Evolutionary conservation across 2,888 invertebrate genomes (phyloP).

Genomic region (Caenorhabditis zanzibari): DNA sequence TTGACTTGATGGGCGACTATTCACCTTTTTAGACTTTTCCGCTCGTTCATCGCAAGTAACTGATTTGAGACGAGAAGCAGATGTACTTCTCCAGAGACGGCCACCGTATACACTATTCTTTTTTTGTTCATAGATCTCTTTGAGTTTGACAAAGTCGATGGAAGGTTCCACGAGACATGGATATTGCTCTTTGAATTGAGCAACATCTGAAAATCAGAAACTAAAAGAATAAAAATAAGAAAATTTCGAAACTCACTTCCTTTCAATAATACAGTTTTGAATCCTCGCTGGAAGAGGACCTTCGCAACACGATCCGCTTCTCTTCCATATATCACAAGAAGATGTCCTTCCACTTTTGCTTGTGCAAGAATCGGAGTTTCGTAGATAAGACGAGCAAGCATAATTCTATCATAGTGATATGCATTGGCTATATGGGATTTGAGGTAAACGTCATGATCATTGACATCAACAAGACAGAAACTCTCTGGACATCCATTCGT

Average conservation of each 20-base stretch:
- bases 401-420: conserved; percentile 66
- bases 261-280: conserved; percentile 66
- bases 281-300: conserved; percentile 70
- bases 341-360: conserved; percentile 47
- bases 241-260: conserved; percentile 64
- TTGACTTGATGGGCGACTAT: conserved; percentile 43
- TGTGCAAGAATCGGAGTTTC: conserved; percentile 60
- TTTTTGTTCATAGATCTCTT: conserved; percentile 57
- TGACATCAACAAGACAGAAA: conserved; percentile 67
- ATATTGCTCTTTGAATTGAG: conserved; percentile 65
- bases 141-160: conserved; percentile 55
- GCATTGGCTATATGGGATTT: conserved; percentile 62
- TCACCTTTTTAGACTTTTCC: conserved; percentile 48
- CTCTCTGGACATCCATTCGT: conserved; percentile 47
- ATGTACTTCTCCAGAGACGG: conserved; percentile 71
- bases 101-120: conserved; percentile 61
- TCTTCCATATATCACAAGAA: conserved; percentile 60
- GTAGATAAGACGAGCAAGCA: conserved; percentile 62
- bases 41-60: conserved; percentile 50
- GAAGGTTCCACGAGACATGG: conserved; percentile 66
- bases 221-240: background rate
- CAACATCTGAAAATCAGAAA: conserved; percentile 54
- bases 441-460: conserved; percentile 62
- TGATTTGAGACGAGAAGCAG: conserved; percentile 67
- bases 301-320: conserved; percentile 64